phyloP scores from a whole-genome alignment of 2,888 invertebrate genomes.

The Hypena proboscidalis region DNA sequence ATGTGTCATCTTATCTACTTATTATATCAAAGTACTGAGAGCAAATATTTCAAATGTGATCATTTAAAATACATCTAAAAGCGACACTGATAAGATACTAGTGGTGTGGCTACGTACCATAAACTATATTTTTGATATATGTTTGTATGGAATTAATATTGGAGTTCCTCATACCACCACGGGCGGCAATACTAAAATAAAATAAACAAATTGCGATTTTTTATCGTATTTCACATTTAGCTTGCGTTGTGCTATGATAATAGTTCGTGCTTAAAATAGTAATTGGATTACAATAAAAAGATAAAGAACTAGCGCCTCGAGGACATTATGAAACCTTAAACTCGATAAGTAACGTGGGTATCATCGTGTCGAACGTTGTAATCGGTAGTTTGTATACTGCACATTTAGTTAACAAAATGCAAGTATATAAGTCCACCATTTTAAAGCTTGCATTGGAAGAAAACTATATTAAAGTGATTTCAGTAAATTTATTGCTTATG shows the following conservation, averaged over 20 bases:
- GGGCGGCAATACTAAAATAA: conserved; percentile 80
- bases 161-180: conserved; percentile 73
- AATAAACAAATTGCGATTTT: conserved; percentile 48
- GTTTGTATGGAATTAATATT: conserved; percentile 48
- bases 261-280: not conserved
- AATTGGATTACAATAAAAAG: no score
- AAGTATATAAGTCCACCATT: no score
- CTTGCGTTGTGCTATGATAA: conserved; percentile 1
- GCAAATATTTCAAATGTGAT: conserved; percentile 35
- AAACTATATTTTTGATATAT: conserved; percentile 47
- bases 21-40: conserved; percentile 34
- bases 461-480: conserved; percentile 33
- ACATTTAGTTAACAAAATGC: no score
- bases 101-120: conserved; percentile 62
- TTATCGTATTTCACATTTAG: conserved; percentile 12
- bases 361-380: no score
- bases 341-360: no score
- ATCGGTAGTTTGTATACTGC: no score
- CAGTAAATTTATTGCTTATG: conserved; percentile 39
- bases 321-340: no score
- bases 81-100: conserved; percentile 45
- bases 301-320: no score
- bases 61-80: conserved; percentile 43
- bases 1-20: conserved; percentile 23
- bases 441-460: not conserved